These are phyloP conservation scores for Grallaria varia DNA, from an alignment of 2,113 vertebrate genomes.

Conservation along the genomic window DNA sequence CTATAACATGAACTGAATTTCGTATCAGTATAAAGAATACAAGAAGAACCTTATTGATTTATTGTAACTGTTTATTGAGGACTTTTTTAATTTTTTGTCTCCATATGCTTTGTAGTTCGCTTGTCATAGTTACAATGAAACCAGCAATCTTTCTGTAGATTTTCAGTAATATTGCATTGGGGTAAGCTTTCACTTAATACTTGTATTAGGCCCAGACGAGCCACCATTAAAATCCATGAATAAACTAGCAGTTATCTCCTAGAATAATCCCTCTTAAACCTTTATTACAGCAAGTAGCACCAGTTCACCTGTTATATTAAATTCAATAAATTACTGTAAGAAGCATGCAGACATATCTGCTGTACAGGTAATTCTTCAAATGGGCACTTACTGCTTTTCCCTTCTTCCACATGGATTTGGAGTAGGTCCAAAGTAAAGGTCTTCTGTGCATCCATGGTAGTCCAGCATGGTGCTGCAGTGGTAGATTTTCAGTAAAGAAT, in stretches of 20 bases:
- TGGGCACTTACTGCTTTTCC: background rate
- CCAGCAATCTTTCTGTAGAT: background rate
- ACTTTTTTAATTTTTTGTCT: background rate
- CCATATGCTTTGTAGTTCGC: background rate
- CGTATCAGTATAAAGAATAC: background rate
- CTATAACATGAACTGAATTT: background rate
- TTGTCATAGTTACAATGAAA: background rate
- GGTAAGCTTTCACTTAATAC: background rate
- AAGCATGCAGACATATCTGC: background rate
- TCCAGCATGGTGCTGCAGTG: background rate
- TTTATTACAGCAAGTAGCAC: constrained; percentile 32
- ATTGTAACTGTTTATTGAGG: background rate
- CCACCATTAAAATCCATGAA: background rate
- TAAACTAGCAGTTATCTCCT: constrained; percentile 19
- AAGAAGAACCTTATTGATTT: background rate
- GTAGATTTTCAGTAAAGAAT: background rate
- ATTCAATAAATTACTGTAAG: constrained; percentile 27
- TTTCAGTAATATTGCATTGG: background rate
- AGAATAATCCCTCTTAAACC: constrained; percentile 52
- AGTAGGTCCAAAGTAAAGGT: background rate
- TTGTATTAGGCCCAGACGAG: background rate
- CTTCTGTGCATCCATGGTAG: background rate
- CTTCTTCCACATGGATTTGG: background rate
- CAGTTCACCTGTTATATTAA: constrained; percentile 26
- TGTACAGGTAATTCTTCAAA: constrained; percentile 19